Evolutionary conservation across 2,888 invertebrate species (phyloP).

Genomic region (Pachymerium ferrugineum): DNA sequence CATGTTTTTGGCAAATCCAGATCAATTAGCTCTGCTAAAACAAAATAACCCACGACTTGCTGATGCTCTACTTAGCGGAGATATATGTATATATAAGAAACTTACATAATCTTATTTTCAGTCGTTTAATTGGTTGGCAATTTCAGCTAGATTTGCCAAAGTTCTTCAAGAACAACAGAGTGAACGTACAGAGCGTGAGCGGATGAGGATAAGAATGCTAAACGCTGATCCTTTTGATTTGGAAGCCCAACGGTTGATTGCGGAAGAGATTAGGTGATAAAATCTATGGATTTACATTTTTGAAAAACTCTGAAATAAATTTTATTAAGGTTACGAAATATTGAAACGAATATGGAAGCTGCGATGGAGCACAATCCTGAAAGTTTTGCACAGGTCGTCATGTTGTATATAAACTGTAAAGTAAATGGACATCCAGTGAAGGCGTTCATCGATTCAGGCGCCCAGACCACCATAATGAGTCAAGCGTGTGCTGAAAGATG

Average conservation of each 20-base stretch:
- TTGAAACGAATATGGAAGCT: constrained; percentile 96
- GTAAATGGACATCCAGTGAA: constrained; percentile 96
- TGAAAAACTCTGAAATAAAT: neutral
- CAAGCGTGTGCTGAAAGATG: constrained; percentile 69
- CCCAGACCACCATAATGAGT: constrained; percentile 98
- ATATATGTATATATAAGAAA: constrained; percentile 56
- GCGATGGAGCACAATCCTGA: constrained; percentile 99
- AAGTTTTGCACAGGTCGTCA: constrained; percentile 93
- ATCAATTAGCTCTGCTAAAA: constrained; percentile 79
- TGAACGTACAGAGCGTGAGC: constrained; percentile 73
- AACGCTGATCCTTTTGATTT: constrained; percentile 92
- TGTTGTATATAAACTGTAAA: constrained; percentile 94
- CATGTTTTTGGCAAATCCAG: constrained; percentile 82
- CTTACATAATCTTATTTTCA: neutral
- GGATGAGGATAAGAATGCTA: constrained; percentile 77
- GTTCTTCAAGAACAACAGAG: constrained; percentile 76
- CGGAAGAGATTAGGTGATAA: constrained; percentile 84
- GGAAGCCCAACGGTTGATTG: constrained; percentile 89
- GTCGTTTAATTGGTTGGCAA: neutral
- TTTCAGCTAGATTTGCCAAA: constrained; percentile 66
- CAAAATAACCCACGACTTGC: constrained; percentile 90
- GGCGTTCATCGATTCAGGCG: constrained; percentile 95
- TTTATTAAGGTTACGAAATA: constrained; percentile 60
- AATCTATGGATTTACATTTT: neutral
- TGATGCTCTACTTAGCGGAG: constrained; percentile 80